Evolutionary conservation across 2,797 vertebrate species (phyloP), one percentile per base, ranked within the genome.

Genomic region (Loris lydekkerianus): DNA sequence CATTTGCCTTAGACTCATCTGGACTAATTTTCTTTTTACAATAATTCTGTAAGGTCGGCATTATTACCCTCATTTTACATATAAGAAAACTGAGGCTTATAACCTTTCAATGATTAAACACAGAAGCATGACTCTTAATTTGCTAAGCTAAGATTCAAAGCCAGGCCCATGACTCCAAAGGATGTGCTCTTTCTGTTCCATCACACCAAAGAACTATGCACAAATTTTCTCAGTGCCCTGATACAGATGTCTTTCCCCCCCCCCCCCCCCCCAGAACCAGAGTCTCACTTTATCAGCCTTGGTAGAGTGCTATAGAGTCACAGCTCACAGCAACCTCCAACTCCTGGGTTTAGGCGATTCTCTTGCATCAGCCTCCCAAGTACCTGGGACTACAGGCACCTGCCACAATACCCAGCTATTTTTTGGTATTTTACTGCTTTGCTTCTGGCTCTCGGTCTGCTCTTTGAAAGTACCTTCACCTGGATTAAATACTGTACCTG

Each of bases 1-100:
- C 25, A 53, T 92, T 56, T 60, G 6, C 23, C 11, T 93, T 90
- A 61, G 27, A 23, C 34, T 83, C 34, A 56, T 63, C 15, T 80
- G 72, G 11, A 92, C 2, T 69, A 93, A 86, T 75, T 93, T 58
- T 78, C 67, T 56, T 34, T 94, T 90, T 83, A 90, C 2, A 60
- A 67, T 10, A 77, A 80, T 18, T 81, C 58, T 65, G 21, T 70
- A 2, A 82, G 7, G 10, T 87, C 65, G 67, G 23, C 34, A 73
- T 83, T 43, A 78, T 75, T 73, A 69, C 10, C 3, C 40, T 14
- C 40, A 25, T 69, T 86, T 85, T 85, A 81, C 10, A 81, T 73
- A 70, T 49, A 29, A 89, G n/a, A 60, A 89, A 86, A 86, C 60
- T 37, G 29, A 89, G 31, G 29, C 10, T 85, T 34, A 61, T 76